Conservation (phyloP, 2,888 invertebrate species). For the Mythimna ferrago region DNA sequence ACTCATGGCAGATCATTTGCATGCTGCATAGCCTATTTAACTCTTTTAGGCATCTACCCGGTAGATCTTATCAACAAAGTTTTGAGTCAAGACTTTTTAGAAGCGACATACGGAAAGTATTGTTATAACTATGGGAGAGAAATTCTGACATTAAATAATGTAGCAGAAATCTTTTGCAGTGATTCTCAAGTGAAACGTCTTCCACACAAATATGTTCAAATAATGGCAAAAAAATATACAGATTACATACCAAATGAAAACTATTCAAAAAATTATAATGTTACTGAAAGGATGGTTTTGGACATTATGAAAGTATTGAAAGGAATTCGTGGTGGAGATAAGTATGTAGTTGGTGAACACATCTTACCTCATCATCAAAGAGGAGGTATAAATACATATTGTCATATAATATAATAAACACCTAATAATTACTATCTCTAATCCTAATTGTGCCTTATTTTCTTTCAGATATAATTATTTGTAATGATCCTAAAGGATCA, state of each 20-base stretch:
- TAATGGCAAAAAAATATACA: slow-evolving; percentile 91
- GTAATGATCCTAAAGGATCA: slow-evolving; percentile 88
- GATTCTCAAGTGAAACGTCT: slow-evolving; percentile 90
- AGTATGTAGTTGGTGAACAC: slow-evolving; percentile 89
- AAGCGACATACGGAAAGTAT: slow-evolving; percentile 89
- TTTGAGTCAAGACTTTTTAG: slow-evolving; percentile 91
- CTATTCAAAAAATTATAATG: slow-evolving; percentile 87
- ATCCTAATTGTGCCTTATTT: slow-evolving; percentile 9
- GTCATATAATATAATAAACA: neutral
- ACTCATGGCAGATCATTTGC: slow-evolving; percentile 91
- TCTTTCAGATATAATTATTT: slow-evolving; percentile 91
- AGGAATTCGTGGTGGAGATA: slow-evolving; percentile 85
- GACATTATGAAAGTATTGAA: slow-evolving; percentile 89
- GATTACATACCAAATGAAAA: slow-evolving; percentile 90
- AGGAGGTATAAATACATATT: slow-evolving; percentile 84
- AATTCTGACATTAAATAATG: slow-evolving; percentile 91
- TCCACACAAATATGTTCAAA: slow-evolving; percentile 80
- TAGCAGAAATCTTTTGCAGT: slow-evolving; percentile 91
- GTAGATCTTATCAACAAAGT: slow-evolving; percentile 90
- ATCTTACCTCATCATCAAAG: slow-evolving; percentile 93
- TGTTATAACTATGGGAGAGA: slow-evolving; percentile 89
- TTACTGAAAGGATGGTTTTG: slow-evolving; percentile 90
- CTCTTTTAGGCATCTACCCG: slow-evolving; percentile 90
- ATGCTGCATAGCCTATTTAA: slow-evolving; percentile 91
- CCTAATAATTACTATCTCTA: neutral